A percentile compares a stretch with the other conserved stretches of the same genome.
These are phyloP conservation scores for Urocitellus parryii DNA, from an alignment of 2,113 vertebrate species.

Conservation along the genomic window DNA sequence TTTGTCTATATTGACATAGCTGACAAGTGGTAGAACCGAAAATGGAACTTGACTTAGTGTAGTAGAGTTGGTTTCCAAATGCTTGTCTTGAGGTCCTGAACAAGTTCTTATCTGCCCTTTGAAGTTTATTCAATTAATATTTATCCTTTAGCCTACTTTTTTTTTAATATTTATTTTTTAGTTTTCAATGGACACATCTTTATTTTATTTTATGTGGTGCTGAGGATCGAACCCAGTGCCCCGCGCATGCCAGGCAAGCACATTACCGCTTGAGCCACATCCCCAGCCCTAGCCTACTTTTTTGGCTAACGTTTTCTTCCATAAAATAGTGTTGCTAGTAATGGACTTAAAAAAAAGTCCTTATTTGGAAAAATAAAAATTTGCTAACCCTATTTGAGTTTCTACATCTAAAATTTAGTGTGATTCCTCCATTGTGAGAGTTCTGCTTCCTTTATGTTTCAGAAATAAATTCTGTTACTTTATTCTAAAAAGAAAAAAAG, in stretches of 20 bases:
- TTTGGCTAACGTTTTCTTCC: slow-evolving; percentile 29
- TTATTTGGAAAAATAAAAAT: slow-evolving; percentile 57
- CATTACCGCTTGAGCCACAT: too few species aligned
- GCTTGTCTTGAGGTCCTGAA: background rate
- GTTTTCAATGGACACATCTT: too few species aligned
- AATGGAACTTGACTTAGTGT: background rate
- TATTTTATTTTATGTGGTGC: too few species aligned
- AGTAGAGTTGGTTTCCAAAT: background rate
- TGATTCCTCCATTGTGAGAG: too few species aligned
- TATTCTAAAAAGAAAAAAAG: too few species aligned
- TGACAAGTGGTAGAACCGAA: background rate
- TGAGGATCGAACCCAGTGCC: too few species aligned
- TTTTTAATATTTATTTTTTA: too few species aligned
- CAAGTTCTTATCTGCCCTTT: slow-evolving; percentile 47
- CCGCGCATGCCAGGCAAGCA: too few species aligned
- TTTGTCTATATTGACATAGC: background rate
- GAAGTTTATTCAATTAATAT: background rate
- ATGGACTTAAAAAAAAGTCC: background rate
- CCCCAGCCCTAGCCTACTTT: background rate
- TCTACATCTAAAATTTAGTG: background rate
- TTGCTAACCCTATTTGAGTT: slow-evolving; percentile 30
- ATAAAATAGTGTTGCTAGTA: slow-evolving; percentile 9
- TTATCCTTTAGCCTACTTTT: background rate
- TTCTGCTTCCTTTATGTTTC: too few species aligned
- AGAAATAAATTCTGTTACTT: too few species aligned